A percentile compares a stretch with the other conserved stretches of the same genome.
Conservation (phyloP, 2,888 invertebrate genomes). For the Acanthosepion lycidas region DNA sequence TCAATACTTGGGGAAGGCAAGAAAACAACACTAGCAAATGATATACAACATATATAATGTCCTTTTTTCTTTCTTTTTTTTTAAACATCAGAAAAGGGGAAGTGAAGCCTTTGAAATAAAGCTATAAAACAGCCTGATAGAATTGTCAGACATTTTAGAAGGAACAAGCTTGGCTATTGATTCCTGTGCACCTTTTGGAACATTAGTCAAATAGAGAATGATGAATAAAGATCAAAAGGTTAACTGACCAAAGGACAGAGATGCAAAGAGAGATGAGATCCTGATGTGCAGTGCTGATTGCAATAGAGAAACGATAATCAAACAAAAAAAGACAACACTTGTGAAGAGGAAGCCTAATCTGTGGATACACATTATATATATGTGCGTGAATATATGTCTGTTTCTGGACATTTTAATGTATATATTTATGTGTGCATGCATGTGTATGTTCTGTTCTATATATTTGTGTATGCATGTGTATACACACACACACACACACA, state of each 20-base stretch:
- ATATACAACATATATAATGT: neutral
- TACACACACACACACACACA: neutral
- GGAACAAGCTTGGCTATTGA: too few species aligned
- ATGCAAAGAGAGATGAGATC: neutral
- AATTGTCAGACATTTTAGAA: neutral
- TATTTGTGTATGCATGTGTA: neutral
- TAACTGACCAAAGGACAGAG: neutral
- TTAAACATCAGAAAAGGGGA: neutral
- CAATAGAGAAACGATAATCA: neutral
- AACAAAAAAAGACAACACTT: neutral
- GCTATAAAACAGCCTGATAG: neutral
- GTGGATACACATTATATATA: too few species aligned
- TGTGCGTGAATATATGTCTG: too few species aligned
- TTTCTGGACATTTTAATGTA: neutral
- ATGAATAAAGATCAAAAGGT: constrained; percentile 2
- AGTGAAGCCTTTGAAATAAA: neutral
- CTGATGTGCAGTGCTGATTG: neutral
- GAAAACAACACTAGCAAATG: neutral
- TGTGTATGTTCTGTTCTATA: neutral
- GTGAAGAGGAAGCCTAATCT: too few species aligned
- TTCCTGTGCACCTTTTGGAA: neutral
- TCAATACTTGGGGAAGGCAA: neutral
- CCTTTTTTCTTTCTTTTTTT: neutral
- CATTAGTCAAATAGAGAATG: neutral
- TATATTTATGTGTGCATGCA: neutral